A percentile compares a stretch with the other conserved stretches of the same genome.
Conservation (phyloP, 2,113 vertebrate species). For the Rhea pennata region DNA sequence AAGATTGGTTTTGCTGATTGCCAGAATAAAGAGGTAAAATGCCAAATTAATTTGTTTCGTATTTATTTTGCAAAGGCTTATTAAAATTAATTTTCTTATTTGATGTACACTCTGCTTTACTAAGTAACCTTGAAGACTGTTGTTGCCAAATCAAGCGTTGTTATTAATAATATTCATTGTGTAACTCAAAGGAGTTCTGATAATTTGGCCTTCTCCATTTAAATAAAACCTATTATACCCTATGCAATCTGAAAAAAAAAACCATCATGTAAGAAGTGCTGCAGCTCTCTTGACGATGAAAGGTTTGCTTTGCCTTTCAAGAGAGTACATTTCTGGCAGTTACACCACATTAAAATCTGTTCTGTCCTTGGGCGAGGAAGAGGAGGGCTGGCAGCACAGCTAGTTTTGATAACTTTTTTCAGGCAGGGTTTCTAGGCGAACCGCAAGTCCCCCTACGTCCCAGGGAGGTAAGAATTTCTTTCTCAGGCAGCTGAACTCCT, state of each 20-base stretch:
- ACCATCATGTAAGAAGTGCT: background rate
- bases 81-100: background rate
- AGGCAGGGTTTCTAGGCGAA: background rate
- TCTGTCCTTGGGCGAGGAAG: background rate
- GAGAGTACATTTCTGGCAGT: background rate
- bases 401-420: background rate
- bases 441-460: background rate
- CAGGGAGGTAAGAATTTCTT: background rate
- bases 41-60: background rate
- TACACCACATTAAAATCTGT: background rate
- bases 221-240: background rate
- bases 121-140: conserved; percentile 17
- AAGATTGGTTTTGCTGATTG: conserved; percentile 25
- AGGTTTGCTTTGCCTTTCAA: background rate
- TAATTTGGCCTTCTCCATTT: background rate
- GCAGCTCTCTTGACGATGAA: background rate
- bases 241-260: background rate
- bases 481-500: background rate
- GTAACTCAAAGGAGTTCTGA: background rate
- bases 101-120: background rate
- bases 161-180: background rate
- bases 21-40: background rate
- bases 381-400: background rate
- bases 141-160: background rate
- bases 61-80: background rate